These are phyloP conservation scores for Babylonia areolata DNA, from an alignment of 1,140 invertebrate genomes.

Conservation along the genomic window DNA sequence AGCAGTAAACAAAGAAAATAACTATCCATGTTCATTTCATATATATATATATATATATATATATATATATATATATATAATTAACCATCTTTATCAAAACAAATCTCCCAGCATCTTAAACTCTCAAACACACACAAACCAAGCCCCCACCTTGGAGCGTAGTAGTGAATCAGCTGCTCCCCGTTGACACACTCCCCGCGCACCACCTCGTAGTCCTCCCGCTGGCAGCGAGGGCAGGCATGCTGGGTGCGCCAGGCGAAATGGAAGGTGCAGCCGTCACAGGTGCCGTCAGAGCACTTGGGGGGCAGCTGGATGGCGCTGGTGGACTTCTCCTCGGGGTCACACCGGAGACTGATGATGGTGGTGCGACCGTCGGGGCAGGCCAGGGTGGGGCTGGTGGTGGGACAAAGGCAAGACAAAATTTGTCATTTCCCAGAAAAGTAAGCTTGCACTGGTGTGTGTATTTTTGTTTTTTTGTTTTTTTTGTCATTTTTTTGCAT, in stretches of 20 bases:
- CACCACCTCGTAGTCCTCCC: slow-evolving; percentile 76
- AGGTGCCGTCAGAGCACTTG: slow-evolving; percentile 81
- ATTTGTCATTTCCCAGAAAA: too few relatives aligned
- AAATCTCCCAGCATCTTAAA: too few relatives aligned
- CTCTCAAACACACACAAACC: not conserved
- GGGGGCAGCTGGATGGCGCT: slow-evolving; percentile 76
- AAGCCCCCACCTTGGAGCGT: slow-evolving; percentile 74
- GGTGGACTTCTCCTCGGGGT: slow-evolving; percentile 71
- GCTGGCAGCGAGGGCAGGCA: slow-evolving; percentile 80
- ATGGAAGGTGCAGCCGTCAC: slow-evolving; percentile 82
- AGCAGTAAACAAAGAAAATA: too few relatives aligned
- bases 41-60: too few relatives aligned
- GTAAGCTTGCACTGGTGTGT: too few relatives aligned
- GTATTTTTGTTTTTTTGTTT: too few relatives aligned
- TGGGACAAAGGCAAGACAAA: too few relatives aligned
- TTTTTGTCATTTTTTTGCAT: too few relatives aligned
- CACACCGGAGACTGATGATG: slow-evolving; percentile 77
- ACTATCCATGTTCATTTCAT: too few relatives aligned
- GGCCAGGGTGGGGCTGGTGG: slow-evolving; percentile 76
- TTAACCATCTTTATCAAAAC: too few relatives aligned
- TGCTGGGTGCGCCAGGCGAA: slow-evolving; percentile 78
- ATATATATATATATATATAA: too few relatives aligned
- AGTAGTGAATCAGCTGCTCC: slow-evolving; percentile 79
- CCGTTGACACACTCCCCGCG: slow-evolving; percentile 80
- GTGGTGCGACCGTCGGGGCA: slow-evolving; percentile 79